Conservation (phyloP, 2,797 vertebrate species). For the Macrochelys suwanniensis region DNA sequence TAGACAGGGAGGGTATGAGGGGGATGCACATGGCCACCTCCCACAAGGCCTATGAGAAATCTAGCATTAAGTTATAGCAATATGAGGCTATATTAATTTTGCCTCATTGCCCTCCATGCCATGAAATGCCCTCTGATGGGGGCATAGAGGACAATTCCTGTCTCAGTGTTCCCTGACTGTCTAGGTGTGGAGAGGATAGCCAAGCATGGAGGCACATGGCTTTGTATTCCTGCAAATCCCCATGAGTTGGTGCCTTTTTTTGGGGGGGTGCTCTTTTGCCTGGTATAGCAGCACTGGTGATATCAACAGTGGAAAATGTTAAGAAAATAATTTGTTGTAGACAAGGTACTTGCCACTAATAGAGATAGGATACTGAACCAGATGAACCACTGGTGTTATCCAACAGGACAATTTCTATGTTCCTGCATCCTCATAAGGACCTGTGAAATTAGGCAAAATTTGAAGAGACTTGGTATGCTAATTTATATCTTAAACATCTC, state of each 20-base stretch:
- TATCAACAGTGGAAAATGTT: no score
- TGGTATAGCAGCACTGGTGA: no score
- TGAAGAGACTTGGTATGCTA: no score
- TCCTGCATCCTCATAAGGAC: no score
- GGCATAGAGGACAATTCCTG: not conserved
- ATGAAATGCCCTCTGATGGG: not conserved
- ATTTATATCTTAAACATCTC: no score
- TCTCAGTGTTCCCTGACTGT: not conserved
- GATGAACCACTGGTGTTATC: no score
- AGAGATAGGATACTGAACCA: no score
- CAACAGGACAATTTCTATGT: no score
- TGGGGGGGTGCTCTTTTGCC: not conserved
- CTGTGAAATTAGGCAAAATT: no score
- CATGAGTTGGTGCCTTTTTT: not conserved
- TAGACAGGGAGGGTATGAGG: not conserved
- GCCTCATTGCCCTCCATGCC: not conserved
- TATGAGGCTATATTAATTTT: not conserved
- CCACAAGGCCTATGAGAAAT: not conserved
- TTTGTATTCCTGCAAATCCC: not conserved
- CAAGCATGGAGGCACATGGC: not conserved
- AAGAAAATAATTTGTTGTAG: no score
- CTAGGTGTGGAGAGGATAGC: not conserved
- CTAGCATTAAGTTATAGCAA: not conserved
- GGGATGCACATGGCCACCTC: not conserved
- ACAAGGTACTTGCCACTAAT: no score